These are phyloP conservation scores for Drosophila putrida DNA, from an alignment of 2,888 invertebrate species.

Conservation along the genomic window DNA sequence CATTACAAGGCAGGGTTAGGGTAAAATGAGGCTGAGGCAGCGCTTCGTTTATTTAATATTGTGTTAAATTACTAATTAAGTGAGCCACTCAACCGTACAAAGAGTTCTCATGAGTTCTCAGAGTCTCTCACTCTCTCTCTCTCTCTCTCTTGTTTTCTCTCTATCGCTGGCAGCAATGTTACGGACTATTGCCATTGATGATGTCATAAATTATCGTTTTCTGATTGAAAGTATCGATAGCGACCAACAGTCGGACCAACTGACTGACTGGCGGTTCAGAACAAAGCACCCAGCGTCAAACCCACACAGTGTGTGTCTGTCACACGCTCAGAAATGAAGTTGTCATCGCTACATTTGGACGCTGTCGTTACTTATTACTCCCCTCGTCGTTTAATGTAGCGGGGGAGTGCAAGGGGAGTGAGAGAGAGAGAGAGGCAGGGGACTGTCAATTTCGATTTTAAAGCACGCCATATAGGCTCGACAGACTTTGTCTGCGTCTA, in stretches of 20 bases:
- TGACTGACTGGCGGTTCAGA: constrained; percentile 44
- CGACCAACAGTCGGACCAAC: constrained; percentile 23
- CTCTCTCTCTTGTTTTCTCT: not conserved
- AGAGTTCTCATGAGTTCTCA: constrained; percentile 7
- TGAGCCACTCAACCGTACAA: constrained; percentile 61
- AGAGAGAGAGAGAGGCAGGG: not conserved
- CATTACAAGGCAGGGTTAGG: constrained; percentile 66
- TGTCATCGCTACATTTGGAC: constrained; percentile 76
- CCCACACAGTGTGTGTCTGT: constrained; percentile 48
- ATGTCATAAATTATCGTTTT: constrained; percentile 82
- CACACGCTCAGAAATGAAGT: constrained; percentile 72
- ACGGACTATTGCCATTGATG: constrained; percentile 64
- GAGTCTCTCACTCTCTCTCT: constrained; percentile 3
- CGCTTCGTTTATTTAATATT: constrained; percentile 72
- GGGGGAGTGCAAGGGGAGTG: not conserved
- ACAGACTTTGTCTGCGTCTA: constrained; percentile 42
- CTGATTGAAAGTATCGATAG: constrained; percentile 79
- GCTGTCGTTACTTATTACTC: constrained; percentile 53
- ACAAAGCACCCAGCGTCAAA: constrained; percentile 49
- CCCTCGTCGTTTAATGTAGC: constrained; percentile 21
- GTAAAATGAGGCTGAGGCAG: constrained; percentile 7
- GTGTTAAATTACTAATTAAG: constrained; percentile 79
- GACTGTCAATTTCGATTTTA: constrained; percentile 50
- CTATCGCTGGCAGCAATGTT: constrained; percentile 29
- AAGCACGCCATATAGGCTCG: constrained; percentile 65